Conservation (phyloP, 1,140 invertebrate genomes). For the Drosophila pseudoobscura region DNA sequence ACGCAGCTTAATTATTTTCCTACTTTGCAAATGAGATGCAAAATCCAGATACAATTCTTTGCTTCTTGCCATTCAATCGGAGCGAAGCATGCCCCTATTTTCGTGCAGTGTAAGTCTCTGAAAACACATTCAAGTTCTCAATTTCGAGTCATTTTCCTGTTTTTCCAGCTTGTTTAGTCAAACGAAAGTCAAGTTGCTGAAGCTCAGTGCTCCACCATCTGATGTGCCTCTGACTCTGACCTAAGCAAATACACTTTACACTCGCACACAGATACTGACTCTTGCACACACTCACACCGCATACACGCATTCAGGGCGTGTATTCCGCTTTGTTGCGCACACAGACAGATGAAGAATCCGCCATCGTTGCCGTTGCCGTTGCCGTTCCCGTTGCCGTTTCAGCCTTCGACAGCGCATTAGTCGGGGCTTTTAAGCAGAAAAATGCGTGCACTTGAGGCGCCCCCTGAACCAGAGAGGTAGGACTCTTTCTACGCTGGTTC, state of each 20-base stretch:
- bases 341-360: constrained; percentile 58
- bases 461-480: not conserved
- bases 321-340: constrained; percentile 72
- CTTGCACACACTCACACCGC: no score
- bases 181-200: constrained; percentile 53
- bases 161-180: constrained; percentile 46
- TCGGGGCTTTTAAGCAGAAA: constrained; percentile 81
- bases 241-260: constrained; percentile 74
- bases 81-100: not conserved
- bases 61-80: no score
- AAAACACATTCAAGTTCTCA: no score
- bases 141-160: no score
- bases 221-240: constrained; percentile 50
- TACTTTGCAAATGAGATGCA: constrained; percentile 6
- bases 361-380: constrained; percentile 11
- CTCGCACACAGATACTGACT: no score
- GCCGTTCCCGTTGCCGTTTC: constrained; percentile 22
- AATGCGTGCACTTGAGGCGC: constrained; percentile 76
- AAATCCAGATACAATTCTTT: constrained; percentile 33
- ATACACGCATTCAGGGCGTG: constrained; percentile 15
- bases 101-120: no score
- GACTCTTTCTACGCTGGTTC: no score
- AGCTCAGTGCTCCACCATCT: not conserved
- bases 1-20: constrained; percentile 72
- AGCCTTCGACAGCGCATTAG: constrained; percentile 66